A percentile compares a stretch with the other conserved stretches of the same genome.
Conservation (phyloP, 2,113 vertebrate species). For the Perca flavescens region DNA sequence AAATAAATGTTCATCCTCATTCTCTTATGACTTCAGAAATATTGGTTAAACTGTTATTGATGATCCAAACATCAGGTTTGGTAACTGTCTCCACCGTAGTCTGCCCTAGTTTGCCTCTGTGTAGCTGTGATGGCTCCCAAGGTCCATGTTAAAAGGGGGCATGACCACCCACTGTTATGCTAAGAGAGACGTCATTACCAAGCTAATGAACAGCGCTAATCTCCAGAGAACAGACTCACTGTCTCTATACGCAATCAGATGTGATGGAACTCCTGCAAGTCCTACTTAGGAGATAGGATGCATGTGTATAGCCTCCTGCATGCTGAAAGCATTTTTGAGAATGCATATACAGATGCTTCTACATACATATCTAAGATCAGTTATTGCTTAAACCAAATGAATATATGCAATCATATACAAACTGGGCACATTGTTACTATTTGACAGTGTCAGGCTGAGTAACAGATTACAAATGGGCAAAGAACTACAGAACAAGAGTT, state of each 20-base stretch:
- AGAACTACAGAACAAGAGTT: slow-evolving; percentile 10
- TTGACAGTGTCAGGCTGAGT: neutral
- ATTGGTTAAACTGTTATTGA: neutral
- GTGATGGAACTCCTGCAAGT: slow-evolving; percentile 34
- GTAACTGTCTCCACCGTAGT: slow-evolving; percentile 15
- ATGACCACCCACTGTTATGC: slow-evolving; percentile 59
- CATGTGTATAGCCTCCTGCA: neutral
- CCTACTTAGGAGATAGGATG: neutral
- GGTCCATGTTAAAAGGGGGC: slow-evolving; percentile 56
- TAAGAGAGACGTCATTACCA: slow-evolving; percentile 68
- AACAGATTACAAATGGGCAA: neutral
- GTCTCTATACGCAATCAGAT: slow-evolving; percentile 50
- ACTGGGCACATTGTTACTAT: neutral
- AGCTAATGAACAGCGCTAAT: slow-evolving; percentile 71
- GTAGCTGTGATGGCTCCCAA: slow-evolving; percentile 39
- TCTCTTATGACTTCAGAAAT: slow-evolving; percentile 2
- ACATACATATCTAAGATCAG: neutral
- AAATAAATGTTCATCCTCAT: neutral
- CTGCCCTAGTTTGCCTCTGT: slow-evolving; percentile 38
- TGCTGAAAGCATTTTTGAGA: neutral
- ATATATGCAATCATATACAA: neutral
- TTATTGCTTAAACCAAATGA: neutral
- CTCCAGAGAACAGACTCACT: slow-evolving; percentile 56
- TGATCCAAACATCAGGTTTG: slow-evolving; percentile 11
- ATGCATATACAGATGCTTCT: slow-evolving; percentile 6